A percentile compares a stretch with the other conserved stretches of the same genome.
Evolutionary conservation across 2,113 vertebrate species (phyloP).

Genomic region (Xerus inauris): DNA sequence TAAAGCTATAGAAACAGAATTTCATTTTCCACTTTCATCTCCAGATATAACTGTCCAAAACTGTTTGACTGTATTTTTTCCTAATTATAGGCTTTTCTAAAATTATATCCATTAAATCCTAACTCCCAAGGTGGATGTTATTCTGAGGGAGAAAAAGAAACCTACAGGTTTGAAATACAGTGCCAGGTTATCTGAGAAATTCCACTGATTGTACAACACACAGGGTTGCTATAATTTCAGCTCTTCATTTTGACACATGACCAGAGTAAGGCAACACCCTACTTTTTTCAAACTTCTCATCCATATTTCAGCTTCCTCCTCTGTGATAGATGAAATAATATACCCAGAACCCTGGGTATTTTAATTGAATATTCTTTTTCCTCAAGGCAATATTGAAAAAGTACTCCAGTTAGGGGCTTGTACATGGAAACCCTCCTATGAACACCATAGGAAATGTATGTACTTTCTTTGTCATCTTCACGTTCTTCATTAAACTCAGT

Average conservation of each 20-base stretch:
- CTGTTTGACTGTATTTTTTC: background rate
- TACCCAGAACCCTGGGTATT: background rate
- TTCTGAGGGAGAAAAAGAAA: background rate
- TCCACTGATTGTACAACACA: background rate
- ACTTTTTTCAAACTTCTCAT: background rate
- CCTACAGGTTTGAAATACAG: background rate
- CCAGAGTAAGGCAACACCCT: background rate
- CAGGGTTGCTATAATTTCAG: background rate
- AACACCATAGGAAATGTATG: conserved; percentile 2
- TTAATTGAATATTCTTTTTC: background rate
- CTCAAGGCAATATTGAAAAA: background rate
- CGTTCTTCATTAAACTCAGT: background rate
- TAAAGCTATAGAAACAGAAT: conserved; percentile 20
- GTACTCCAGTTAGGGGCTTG: background rate
- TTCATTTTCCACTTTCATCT: conserved; percentile 30
- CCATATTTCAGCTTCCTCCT: conserved; percentile 1
- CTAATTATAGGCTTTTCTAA: conserved; percentile 25
- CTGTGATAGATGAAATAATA: background rate
- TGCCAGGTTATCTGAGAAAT: background rate
- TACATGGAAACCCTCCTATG: background rate
- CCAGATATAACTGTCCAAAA: background rate
- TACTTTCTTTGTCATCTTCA: background rate
- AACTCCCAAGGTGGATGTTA: background rate
- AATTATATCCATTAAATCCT: background rate
- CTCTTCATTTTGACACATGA: conserved; percentile 12